These are phyloP conservation scores for Embidobia sp. DNA, from an alignment of 2,888 invertebrate genomes.

Conservation along the genomic window DNA sequence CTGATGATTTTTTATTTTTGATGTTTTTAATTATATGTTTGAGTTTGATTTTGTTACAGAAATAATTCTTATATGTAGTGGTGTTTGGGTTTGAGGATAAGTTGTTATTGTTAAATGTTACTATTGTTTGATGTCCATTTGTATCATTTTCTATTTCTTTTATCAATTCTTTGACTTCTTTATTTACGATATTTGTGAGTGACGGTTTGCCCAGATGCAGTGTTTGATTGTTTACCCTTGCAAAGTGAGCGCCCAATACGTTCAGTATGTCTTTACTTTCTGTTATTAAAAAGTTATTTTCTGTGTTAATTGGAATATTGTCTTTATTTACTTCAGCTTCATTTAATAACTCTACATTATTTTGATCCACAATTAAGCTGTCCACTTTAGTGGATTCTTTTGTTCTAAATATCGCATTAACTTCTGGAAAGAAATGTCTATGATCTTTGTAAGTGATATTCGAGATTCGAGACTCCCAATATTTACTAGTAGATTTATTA, in stretches of 20 bases:
- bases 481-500: slow-evolving; percentile 11
- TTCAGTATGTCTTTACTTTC: slow-evolving; percentile 13
- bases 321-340: background rate
- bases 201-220: slow-evolving; percentile 9
- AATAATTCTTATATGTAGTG: slow-evolving; percentile 7
- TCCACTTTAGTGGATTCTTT: background rate
- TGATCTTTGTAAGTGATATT: slow-evolving; percentile 8
- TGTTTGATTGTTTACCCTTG: slow-evolving; percentile 20
- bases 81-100: slow-evolving; percentile 12
- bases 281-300: slow-evolving; percentile 13
- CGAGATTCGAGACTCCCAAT: slow-evolving; percentile 20
- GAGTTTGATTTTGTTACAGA: slow-evolving; percentile 11
- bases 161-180: background rate
- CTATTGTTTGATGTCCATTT: slow-evolving; percentile 1
- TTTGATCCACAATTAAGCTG: too few relatives aligned
- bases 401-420: slow-evolving; percentile 32
- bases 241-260: slow-evolving; percentile 32
- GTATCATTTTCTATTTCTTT: slow-evolving; percentile 9
- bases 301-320: background rate
- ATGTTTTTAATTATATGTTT: slow-evolving; percentile 32
- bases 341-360: background rate
- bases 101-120: slow-evolving; percentile 22
- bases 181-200: background rate
- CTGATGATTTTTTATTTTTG: slow-evolving; percentile 60
- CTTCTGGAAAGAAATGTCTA: slow-evolving; percentile 23